Percentiles rank a stretch among this genome's conserved stretches.
Evolutionary conservation across 2,113 vertebrate species (phyloP).

Genomic region (Panthera uncia): DNA sequence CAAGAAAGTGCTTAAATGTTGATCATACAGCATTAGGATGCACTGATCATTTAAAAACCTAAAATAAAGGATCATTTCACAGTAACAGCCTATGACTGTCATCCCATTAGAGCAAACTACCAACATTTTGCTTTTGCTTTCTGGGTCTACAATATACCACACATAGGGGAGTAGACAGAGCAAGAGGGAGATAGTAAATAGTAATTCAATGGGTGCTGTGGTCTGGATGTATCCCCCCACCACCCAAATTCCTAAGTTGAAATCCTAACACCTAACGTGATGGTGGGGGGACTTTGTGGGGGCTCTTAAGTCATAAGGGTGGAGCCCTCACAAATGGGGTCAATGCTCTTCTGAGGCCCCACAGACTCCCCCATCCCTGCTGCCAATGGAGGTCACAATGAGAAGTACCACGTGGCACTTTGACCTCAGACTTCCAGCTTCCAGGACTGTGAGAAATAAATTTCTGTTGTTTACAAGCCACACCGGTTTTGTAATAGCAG

Average conservation of each 20-base stretch:
- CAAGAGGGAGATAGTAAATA: accelerated
- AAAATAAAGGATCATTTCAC: neutral
- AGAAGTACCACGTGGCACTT: neutral
- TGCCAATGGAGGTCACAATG: neutral
- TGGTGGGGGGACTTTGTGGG: neutral
- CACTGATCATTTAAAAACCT: neutral
- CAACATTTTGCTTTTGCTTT: neutral
- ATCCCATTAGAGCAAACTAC: neutral
- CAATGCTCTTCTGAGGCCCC: neutral
- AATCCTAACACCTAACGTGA: neutral
- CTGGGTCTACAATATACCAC: neutral
- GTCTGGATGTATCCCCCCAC: neutral
- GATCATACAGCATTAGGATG: neutral
- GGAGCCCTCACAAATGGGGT: neutral
- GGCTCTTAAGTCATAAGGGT: neutral
- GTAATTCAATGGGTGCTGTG: neutral
- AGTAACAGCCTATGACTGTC: neutral
- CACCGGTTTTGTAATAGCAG: neutral
- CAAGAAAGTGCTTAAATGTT: neutral
- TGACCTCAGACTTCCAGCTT: neutral
- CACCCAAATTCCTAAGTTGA: neutral
- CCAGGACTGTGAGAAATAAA: neutral
- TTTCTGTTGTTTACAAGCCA: neutral
- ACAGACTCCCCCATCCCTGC: neutral
- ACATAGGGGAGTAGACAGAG: neutral